phyloP scores from a whole-genome alignment of 2,888 invertebrate species.

The Allophyes oxyacanthae region DNA sequence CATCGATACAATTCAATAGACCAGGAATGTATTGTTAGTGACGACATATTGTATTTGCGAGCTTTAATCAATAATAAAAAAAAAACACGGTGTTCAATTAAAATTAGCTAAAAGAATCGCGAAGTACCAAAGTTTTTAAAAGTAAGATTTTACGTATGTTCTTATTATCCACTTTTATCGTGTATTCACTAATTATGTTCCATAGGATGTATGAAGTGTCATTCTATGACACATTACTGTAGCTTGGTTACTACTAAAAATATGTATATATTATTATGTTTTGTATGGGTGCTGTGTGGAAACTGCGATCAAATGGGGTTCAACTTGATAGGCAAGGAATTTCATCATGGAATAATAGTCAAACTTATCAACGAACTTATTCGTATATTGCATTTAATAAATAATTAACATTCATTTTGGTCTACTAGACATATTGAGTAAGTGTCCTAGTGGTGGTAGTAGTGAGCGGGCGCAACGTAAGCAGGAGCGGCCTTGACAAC shows the following conservation, averaged over 20 bases:
- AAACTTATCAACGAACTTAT: constrained; percentile 44
- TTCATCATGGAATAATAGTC: constrained; percentile 15
- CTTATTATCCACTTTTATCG: no score
- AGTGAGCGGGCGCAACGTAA: constrained; percentile 66
- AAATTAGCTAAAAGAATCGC: no score
- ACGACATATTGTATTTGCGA: constrained; percentile 46
- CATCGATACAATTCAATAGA: constrained; percentile 73
- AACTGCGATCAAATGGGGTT: not conserved
- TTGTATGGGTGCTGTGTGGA: no score
- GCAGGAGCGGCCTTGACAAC: constrained; percentile 63
- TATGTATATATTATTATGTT: not conserved
- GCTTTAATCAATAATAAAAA: constrained; percentile 33
- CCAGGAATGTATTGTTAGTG: constrained; percentile 64
- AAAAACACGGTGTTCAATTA: not conserved
- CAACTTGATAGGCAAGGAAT: not conserved
- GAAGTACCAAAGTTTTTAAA: no score
- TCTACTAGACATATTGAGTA: constrained; percentile 34
- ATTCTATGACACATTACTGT: no score
- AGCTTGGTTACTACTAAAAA: not conserved
- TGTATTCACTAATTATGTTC: no score
- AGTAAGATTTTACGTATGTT: no score
- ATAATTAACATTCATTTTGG: constrained; percentile 58
- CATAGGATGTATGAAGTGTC: no score
- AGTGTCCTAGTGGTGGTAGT: constrained; percentile 70
- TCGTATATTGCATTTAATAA: constrained; percentile 70